Evolutionary conservation across 2,888 invertebrate genomes (phyloP).

Genomic region (Macaria liturata): DNA sequence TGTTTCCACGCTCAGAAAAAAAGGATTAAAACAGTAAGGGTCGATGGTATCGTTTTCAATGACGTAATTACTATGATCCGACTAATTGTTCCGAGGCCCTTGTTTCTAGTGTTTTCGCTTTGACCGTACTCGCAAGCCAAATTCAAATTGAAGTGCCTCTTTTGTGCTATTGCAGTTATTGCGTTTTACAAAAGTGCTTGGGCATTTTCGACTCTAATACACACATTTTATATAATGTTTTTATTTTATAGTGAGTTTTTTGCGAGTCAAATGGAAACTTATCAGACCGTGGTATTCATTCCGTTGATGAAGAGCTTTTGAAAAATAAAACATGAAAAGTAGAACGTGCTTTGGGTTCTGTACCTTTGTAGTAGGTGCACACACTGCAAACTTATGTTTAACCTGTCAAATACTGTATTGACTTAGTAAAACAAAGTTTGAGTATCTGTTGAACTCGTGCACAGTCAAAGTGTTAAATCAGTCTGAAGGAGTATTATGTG

Average conservation of each 20-base stretch:
- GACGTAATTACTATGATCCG: conserved; percentile 75
- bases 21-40: conserved; percentile 57
- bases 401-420: no score
- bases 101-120: conserved; percentile 71
- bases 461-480: no score
- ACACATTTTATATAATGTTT: conserved; percentile 32
- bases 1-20: conserved; percentile 62
- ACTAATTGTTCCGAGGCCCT: conserved; percentile 73
- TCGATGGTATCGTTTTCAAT: conserved; percentile 77
- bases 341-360: neutral
- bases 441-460: no score
- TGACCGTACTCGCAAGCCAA: conserved; percentile 73
- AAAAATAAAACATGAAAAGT: conserved; percentile 10
- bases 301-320: conserved; percentile 46
- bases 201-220: conserved; percentile 40
- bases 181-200: conserved; percentile 35
- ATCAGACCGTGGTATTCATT: conserved; percentile 53
- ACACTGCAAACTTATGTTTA: no score
- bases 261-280: conserved; percentile 42
- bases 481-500: no score
- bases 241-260: conserved; percentile 24
- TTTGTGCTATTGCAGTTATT: conserved; percentile 46
- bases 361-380: no score
- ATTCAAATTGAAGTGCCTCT: conserved; percentile 69
- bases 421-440: no score